phyloP scores from a whole-genome alignment of 2,888 invertebrate species.

The Bedellia somnulentella region DNA sequence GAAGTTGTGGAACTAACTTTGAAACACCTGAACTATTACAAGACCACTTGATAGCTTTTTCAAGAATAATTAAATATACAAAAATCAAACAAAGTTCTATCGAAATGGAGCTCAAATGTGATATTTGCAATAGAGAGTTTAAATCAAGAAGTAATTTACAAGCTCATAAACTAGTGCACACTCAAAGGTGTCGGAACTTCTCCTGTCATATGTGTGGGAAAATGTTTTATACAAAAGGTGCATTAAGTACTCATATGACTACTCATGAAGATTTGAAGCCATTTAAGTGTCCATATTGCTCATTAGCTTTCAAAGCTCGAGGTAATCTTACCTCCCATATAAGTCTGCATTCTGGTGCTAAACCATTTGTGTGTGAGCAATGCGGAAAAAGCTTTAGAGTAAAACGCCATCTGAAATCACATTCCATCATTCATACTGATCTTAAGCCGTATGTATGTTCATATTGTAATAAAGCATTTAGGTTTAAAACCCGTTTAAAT shows the following conservation, averaged over 20 bases:
- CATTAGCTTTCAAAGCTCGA: constrained; percentile 37
- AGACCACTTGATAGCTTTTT: constrained; percentile 30
- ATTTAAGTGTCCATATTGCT: constrained; percentile 43
- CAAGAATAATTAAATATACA: constrained; percentile 14
- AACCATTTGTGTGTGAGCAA: constrained; percentile 49
- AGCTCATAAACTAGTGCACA: constrained; percentile 42
- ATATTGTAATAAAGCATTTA: constrained; percentile 42
- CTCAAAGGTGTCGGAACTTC: constrained; percentile 39
- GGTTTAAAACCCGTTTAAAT: constrained; percentile 45
- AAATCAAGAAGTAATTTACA: constrained; percentile 36
- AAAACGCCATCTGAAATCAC: constrained; percentile 46
- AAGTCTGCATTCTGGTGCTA: constrained; percentile 36
- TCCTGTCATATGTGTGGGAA: constrained; percentile 49
- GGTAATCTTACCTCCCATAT: constrained; percentile 43
- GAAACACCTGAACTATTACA: constrained; percentile 27
- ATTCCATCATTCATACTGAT: constrained; percentile 49
- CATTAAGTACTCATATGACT: constrained; percentile 38
- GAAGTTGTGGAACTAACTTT: constrained; percentile 31
- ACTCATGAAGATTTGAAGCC: constrained; percentile 42
- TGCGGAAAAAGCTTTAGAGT: constrained; percentile 47
- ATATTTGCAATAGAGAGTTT: constrained; percentile 36
- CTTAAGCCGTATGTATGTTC: constrained; percentile 42
- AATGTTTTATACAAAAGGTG: constrained; percentile 51
- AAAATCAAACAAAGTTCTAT: constrained; percentile 17
- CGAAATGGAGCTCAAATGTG: constrained; percentile 29